phyloP scores from a whole-genome alignment of 1,140 invertebrate species.

The Bathynomus jamesi region DNA sequence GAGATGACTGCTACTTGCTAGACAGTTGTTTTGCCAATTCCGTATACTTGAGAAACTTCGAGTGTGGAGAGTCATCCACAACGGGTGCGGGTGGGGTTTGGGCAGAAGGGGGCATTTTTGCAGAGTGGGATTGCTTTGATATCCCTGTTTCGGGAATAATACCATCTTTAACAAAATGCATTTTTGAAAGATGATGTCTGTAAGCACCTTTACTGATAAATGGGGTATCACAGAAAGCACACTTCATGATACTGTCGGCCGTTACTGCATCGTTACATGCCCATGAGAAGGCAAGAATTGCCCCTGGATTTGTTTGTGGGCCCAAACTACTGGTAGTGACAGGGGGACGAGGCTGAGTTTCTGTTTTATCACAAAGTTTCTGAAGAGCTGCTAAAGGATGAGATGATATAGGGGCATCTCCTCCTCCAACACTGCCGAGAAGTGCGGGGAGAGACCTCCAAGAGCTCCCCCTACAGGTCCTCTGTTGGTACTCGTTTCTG shows the following conservation, averaged over 20 bases:
- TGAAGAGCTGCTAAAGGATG: slow-evolving; percentile 87
- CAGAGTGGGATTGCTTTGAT: slow-evolving; percentile 43
- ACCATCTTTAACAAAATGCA: slow-evolving; percentile 92
- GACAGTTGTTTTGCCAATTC: slow-evolving; percentile 92
- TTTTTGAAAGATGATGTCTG: slow-evolving; percentile 89
- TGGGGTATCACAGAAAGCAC: slow-evolving; percentile 90
- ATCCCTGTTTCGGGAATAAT: slow-evolving; percentile 60
- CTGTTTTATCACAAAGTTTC: slow-evolving; percentile 89
- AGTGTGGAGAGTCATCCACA: slow-evolving; percentile 83
- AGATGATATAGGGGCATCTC: slow-evolving; percentile 26
- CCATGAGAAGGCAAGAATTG: slow-evolving; percentile 84
- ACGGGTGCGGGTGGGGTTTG: slow-evolving; percentile 32
- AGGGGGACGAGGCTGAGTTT: slow-evolving; percentile 51
- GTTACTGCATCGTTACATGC: slow-evolving; percentile 84
- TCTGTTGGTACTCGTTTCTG: slow-evolving; percentile 45
- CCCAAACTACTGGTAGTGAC: slow-evolving; percentile 39
- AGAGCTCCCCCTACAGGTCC: slow-evolving; percentile 23
- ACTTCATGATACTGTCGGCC: slow-evolving; percentile 68
- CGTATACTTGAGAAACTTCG: slow-evolving; percentile 93
- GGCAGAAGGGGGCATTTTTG: slow-evolving; percentile 40
- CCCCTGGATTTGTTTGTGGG: slow-evolving; percentile 54
- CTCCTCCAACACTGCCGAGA: slow-evolving; percentile 37
- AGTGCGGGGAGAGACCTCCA: slow-evolving; percentile 39
- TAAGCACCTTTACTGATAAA: slow-evolving; percentile 95
- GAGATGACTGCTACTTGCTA: slow-evolving; percentile 62